Evolutionary conservation across 2,888 invertebrate genomes (phyloP), one percentile per base, ranked within the genome.

Genomic region (Erannis defoliaria): DNA sequence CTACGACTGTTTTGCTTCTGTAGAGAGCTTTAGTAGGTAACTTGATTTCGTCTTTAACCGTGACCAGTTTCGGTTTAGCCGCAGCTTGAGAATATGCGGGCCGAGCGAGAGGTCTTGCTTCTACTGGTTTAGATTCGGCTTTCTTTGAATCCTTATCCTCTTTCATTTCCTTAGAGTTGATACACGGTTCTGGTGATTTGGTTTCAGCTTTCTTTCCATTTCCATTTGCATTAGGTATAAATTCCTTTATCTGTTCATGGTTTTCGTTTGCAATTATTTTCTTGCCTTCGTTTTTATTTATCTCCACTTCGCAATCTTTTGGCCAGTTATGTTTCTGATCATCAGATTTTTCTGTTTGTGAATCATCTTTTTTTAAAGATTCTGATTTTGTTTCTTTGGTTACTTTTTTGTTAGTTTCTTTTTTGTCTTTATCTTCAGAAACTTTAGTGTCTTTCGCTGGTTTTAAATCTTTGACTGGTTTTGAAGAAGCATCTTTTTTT

Each of bases 81-180:
- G 93, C 93, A 19, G 93, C 93, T 81, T 93, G 93, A 0, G 93
- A 93, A 72, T 93, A 93, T 19, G 93, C 93, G 3, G 93, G 89
- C 68, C 85, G 84, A 8, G 79, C 50, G 10, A 64, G 75, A 2
- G 72, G 70, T 73, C 88, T 88, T 0, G 58, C 19, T 45, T 89
- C 88, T 42, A 45, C 62, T 10, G 62, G 58, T 78, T 82, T 88
- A 3, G 55, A 43, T 35, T 88, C 86, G 33, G 58, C 18, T 64
- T 82, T 86, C 68, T 86, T 85, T 14, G 51, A 49, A 23, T 85
- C 83, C 10, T 63, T 62, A 9, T 87, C 85, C 66, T 82, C 77
- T 18, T 46, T 46, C 9, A 31, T 26, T 2, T 46, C 46, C 3
- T 46, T 46, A 12, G 31, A 19, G 12, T 14, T 31, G 14, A 19